phyloP scores from a whole-genome alignment of 2,888 invertebrate genomes.

The Zhengitettix transpicula region DNA sequence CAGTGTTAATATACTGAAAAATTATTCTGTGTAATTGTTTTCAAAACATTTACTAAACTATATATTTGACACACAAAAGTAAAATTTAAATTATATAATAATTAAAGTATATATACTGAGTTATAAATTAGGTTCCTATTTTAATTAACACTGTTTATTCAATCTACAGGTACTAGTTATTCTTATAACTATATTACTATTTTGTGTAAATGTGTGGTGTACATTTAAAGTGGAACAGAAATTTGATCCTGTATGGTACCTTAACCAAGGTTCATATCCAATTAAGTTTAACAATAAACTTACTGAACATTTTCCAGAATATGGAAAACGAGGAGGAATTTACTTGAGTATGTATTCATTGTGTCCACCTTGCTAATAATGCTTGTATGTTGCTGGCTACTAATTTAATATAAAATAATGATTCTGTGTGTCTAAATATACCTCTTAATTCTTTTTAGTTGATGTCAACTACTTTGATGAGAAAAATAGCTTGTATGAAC shows the following conservation, averaged over 20 bases:
- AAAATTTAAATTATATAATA: too few relatives aligned
- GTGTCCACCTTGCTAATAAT: too few relatives aligned
- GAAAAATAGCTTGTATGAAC: slow-evolving; percentile 16
- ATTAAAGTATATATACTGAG: too few relatives aligned
- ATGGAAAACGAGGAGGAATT: slow-evolving; percentile 23
- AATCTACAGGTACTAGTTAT: slow-evolving; percentile 18
- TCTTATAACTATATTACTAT: slow-evolving; percentile 20
- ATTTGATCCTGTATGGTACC: slow-evolving; percentile 26
- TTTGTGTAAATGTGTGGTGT: slow-evolving; percentile 23
- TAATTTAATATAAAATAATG: neutral
- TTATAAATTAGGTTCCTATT: too few relatives aligned
- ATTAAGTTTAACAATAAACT: slow-evolving; percentile 22
- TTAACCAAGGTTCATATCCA: slow-evolving; percentile 25
- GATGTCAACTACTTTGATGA: slow-evolving; percentile 24
- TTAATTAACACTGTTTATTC: too few relatives aligned
- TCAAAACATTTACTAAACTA: too few relatives aligned
- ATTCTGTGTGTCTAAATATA: too few relatives aligned
- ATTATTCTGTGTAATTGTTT: neutral
- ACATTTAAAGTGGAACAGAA: slow-evolving; percentile 23
- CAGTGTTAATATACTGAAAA: neutral
- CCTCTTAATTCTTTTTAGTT: slow-evolving; percentile 13
- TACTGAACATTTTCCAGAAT: slow-evolving; percentile 22
- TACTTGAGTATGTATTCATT: slow-evolving; percentile 17
- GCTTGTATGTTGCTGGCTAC: neutral
- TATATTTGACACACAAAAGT: too few relatives aligned